Evolutionary conservation across 1,140 invertebrate genomes (phyloP), one percentile per base, ranked within the genome.

Genomic region (Rhynchophorus ferrugineus): DNA sequence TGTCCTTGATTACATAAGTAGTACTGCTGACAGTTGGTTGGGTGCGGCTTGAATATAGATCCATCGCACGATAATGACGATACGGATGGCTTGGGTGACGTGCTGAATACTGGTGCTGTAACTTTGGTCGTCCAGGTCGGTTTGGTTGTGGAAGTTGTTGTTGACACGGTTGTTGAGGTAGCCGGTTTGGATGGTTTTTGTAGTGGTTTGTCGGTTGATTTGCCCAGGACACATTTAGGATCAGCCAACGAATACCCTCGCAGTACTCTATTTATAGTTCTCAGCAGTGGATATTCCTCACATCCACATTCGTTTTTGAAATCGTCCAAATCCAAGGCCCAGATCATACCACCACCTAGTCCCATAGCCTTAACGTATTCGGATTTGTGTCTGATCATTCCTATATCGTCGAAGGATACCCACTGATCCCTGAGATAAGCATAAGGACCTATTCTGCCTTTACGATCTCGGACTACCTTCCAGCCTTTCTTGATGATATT

Each of bases 261-360:
- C 0, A 88, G 68, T 1, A 87, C 83, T 51, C 84, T 65, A 64
- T 88, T 88, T 56, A 89, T 84, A 1, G 86, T 90, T 49, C 78
- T 79, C 0, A 93, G 68, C 24, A 94, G 68, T 1, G 89, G 89
- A 68, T 84, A 87, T 3, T 80, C 76, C 60, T 89, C 89, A 64
- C 87, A 91, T 14, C 76, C 79, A 58, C 89, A 92, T 9, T 68
- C 44, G 56, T 87, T 85, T 44, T 80, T 79, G 56, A 87, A 87
- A 68, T 80, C 83, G 64, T 83, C 81, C 43, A 83, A 61, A 61
- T 83, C 89, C 0, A 93, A 69, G 0, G 90, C 85, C 90, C 91
- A 94, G 2, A 90, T 79, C 89, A 93, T 92, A 13, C 81, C 82
- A 21, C 90, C 90, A 3, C 82, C 90, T 3, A 93, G 70, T 1